Base-by-base conservation (phyloP, 53 echinoderm and acorn worm species). In the Echinarachnius parma region DNA sequence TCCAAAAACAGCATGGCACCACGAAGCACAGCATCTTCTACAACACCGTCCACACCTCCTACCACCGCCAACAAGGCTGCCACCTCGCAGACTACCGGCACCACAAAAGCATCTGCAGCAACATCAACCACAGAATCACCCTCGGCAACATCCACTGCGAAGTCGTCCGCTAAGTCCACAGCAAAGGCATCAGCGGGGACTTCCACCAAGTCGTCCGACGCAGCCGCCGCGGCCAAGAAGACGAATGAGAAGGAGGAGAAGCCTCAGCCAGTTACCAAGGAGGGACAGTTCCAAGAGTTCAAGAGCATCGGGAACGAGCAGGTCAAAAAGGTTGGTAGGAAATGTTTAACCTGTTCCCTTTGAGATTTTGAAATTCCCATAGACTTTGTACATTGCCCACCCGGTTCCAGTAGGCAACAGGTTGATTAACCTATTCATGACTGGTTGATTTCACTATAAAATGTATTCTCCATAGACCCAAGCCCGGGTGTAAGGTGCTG, bases 281-380 rank as follows among this genome's bases (percentile, higher is more conserved):
- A 87, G 34, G 91, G 85, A 28, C 52, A 84, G 27, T 98, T 88
- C 62, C 78, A 87, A 66, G 80, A 82, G 31, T 59, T 88, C 60
- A 98, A 98, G 60, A 29, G 59, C 14, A 66, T 88, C 19, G 98
- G 98, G 27, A 98, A 98, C 31, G 66, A 77, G 24, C 78, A 85
- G 9, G 88, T 91, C 11, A 88, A 98, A 64, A 81, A 91, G 98
- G 98, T 98, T n/a, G n/a, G n/a, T n/a, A n/a, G n/a, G n/a, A n/a
- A n/a, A n/a, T n/a, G n/a, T n/a, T n/a, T n/a, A n/a, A n/a, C n/a
- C n/a, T n/a, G n/a, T n/a, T n/a, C n/a, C n/a, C n/a, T n/a, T n/a
- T n/a, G n/a, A n/a, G n/a, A n/a, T n/a, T n/a, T n/a, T n/a, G n/a
- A n/a, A n/a, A n/a, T n/a, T n/a, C n/a, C n/a, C n/a, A n/a, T n/a